Base-by-base conservation (phyloP, 2,888 invertebrate species). In the Mesoligia furuncula region DNA sequence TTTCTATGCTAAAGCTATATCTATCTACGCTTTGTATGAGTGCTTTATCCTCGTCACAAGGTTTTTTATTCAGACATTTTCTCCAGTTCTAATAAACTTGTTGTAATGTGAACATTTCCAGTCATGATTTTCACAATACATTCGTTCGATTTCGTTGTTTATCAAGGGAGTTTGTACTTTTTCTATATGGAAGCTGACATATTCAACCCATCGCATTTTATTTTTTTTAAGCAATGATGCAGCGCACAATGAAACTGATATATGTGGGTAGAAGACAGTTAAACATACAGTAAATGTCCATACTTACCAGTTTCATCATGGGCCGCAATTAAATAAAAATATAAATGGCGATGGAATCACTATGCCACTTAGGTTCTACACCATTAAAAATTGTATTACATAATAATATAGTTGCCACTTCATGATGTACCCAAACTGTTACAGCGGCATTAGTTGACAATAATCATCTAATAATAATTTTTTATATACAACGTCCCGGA, bases 381-480 rank as follows among this genome's bases (percentile, higher is more conserved):
- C 1, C 54, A 2, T 9, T 61, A 27, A 51, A 54, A 67, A 11
- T 39, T 51, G 9, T 69, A 39, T 9, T 20, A 15, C 17, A 17
- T 11, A 24, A 72, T 17, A 73, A 48, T 20, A 42, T n/a, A 20
- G 4, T 15, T 73, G 45, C 31, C 61, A 66, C 62, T 64, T 73
- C 45, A 57, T 45, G 36, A 77, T 73, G 83, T 86, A 69, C 73
- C 78, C 78, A 77, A 86, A 77, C 86, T 73, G 36, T 61, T 54
- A 36, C 61, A 70, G 24, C 13, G 13, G n/a, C 36, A 45, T 65
- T 62, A 36, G 15, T 68, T 20, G 15, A 54, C 27, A 71, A 69
- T 39, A 70, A 17, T 64, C 2, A 54, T 80, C 20, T 73, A 24
- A 36, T 59, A 11, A 45, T 24, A 5, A 6, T 27, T 45, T 48